Evolutionary conservation across 30 jellyfish, hydroid and myxozoan species (phyloP).

Genomic region (Aurelia aurita): DNA sequence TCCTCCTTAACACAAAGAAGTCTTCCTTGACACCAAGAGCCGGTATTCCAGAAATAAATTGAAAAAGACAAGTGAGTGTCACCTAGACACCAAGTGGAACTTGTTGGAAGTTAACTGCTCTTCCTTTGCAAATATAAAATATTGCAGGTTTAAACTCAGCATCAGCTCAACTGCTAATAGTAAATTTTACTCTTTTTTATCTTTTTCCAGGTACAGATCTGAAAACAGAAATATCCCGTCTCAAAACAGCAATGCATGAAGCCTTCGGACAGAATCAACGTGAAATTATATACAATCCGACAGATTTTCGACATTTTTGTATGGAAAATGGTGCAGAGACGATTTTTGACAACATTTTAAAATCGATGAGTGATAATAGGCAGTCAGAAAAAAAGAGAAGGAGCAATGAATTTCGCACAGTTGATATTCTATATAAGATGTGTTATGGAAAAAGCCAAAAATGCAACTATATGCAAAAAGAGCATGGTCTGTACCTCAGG

Average conservation of each 20-base stretch:
- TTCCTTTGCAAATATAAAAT: too few species aligned
- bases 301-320: slow-evolving; percentile 1
- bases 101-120: too few species aligned
- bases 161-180: not conserved
- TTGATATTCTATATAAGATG: slow-evolving; percentile 2
- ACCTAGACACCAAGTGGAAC: too few species aligned
- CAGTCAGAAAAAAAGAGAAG: not conserved
- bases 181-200: not conserved
- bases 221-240: not conserved
- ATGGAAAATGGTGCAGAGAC: slow-evolving; percentile 18
- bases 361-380: not conserved
- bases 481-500: not conserved
- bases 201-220: slow-evolving; percentile 9
- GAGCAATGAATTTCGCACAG: slow-evolving; percentile 4
- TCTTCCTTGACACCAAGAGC: too few species aligned
- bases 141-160: too few species aligned
- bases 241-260: slow-evolving; percentile 2
- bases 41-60: too few species aligned
- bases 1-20: too few species aligned
- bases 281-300: not conserved
- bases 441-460: slow-evolving; percentile 16
- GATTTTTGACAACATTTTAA: slow-evolving; percentile 7
- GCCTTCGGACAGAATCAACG: not conserved
- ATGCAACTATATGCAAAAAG: slow-evolving; percentile 22
- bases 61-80: too few species aligned